These are phyloP conservation scores for Merluccius polli DNA, from an alignment of 2,797 vertebrate species.

Conservation along the genomic window DNA sequence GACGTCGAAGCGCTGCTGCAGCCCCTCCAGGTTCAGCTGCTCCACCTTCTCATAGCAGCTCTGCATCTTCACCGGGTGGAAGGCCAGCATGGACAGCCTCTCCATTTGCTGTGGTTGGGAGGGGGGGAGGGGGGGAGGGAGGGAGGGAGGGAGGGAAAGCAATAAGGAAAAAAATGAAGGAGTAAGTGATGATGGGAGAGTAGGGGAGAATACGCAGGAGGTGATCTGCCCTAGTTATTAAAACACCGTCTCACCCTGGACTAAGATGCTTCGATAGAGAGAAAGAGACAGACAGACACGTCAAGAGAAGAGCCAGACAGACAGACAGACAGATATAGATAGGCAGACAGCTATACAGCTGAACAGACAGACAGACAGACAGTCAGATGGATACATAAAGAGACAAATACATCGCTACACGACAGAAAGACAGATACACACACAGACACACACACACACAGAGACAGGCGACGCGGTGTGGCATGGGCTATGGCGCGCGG, in stretches of 20 bases:
- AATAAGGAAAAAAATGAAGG: neutral
- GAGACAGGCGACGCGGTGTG: no score
- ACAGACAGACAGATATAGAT: neutral
- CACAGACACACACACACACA: neutral
- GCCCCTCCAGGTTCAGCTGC: conserved; percentile 86
- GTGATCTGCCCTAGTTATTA: neutral
- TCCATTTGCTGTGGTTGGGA: conserved; percentile 82
- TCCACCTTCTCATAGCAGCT: conserved; percentile 93
- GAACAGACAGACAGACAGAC: neutral
- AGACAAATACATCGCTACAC: neutral
- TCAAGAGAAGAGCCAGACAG: no score
- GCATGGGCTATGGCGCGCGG: no score
- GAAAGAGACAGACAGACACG: neutral
- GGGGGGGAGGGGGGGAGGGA: neutral
- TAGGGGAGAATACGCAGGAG: neutral
- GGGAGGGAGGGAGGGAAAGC: neutral
- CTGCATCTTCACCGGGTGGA: conserved; percentile 97
- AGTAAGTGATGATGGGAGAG: neutral
- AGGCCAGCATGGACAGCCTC: conserved; percentile 89
- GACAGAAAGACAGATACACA: neutral
- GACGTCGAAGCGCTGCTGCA: conserved; percentile 92
- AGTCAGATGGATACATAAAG: neutral
- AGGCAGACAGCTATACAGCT: neutral
- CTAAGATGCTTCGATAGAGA: neutral
- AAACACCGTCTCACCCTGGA: neutral